Evolutionary conservation across 1,140 invertebrate species (phyloP), one percentile per base, ranked within the genome.

Genomic region (Cotesia chilonis): DNA sequence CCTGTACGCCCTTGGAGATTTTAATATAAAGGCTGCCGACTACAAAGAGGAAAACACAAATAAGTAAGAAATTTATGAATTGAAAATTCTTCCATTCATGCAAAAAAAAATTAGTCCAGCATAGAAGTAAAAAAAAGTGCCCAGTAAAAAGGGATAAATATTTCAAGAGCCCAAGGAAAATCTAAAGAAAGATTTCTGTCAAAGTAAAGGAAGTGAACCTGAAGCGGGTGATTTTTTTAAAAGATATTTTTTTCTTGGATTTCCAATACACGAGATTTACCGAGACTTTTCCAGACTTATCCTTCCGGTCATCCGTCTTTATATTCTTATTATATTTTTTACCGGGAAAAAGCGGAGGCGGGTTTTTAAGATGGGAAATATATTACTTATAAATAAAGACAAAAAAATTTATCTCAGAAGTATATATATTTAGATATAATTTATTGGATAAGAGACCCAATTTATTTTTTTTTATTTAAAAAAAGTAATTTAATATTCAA

Each of bases 281-380:
- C 35, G 37, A 37, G 63, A 41, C 35, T 65, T n/a, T 65, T 38
- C 63, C n/a, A 2, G 68, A 70, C 28, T 35, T 61, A 61, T 70
- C 38, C 68, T 55, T 60, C 6, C 6, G 41, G 68, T 69, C 54
- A 70, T 70, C 68, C 61, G 61, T 70, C 59, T 63, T 69, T 54
- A 54, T 68, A 20, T 69, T 59, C 55, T 59, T 55, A 14, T 59
- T 37, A 17, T 66, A 17, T 66, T 38, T 38, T 38, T 59, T 12
- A 14, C 20, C 54, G 9, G 41, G 28, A 28, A 28, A 28, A 28
- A 28, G 2, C 41, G 5, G 6, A 68, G 41, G 57, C 68, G n/a
- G 35, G 54, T 14, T 57, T 69, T 55, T 36, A 61, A 37, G 35
- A 28, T 12, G 35, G 20, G 60, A 61, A 20, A 61, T 61, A 61